Evolutionary conservation across 2,113 vertebrate species (phyloP), one percentile per base, ranked within the genome.

Genomic region (Benitochromis conjunctus): DNA sequence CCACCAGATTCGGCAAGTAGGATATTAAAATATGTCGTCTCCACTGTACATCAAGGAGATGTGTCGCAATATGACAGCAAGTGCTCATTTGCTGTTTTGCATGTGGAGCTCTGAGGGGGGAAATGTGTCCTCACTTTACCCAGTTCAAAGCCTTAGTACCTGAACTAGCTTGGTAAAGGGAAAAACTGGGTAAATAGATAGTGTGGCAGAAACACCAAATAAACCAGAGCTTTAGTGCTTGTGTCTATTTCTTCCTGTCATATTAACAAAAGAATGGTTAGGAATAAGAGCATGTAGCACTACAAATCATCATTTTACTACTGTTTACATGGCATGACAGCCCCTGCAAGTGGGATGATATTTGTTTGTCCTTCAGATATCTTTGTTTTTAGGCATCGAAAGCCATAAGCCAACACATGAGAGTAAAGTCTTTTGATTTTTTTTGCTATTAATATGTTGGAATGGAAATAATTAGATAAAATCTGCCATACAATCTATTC

Each of bases 121-220:
- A 92, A 85, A 93, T 82, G 81, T 93, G 95, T 95, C 92, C 94
- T 95, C 84, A 69, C n/a, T 85, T 80, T 62, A 82, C 82, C 88
- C 82, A 81, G 80, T 78, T 80, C 66, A 60, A 80, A 80, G 60
- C 83, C 56, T 26, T 31, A n/a, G 80, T 86, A 90, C 83, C 86
- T 90, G 88, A 56, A 38, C 38, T 34, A 53, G 71, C 60, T 21
- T 76, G 57, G 76, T 36, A 12, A n/a, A 38, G 71, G 62, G 53
- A 54, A 62, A 54, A 24, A 38, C 80, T 10, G 46, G 46, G 43
- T 38, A 64, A 74, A 41, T n/a, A 29, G 6, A 51, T 19, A 76
- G 84, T 60, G 86, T 5, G 1, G 46, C n/a, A 12, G 13, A 53
- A 76, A 76, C 46, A 34, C 0, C 46, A 76, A 51, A 76, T n/a